Base-by-base conservation (phyloP, 2,888 invertebrate genomes). In the Mechanitis mazaeus region DNA sequence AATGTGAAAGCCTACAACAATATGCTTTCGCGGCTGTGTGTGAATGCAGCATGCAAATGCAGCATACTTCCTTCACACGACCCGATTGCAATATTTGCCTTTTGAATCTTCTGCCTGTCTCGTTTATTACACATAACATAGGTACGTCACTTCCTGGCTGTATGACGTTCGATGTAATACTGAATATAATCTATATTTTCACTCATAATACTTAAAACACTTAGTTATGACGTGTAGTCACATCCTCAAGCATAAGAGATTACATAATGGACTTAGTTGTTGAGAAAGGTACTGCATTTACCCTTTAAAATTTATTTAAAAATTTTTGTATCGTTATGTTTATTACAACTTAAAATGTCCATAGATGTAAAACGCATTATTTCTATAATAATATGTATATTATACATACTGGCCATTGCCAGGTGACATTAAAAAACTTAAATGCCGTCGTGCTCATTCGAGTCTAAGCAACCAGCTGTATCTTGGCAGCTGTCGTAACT, bases 1-100 rank as follows among this genome's bases (percentile, higher is more conserved):
- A 77, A 83, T 80, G 84, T 77, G 84, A 85, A 86, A 85, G 85
- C 76, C 71, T 71, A 68, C 67, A 75, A 79, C 80, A 79, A 78
- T 79, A 75, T 75, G 77, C 83, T 84, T 83, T 83, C 84, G 78
- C 79, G 74, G 63, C 66, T 71, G 66, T 71, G 62, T 71, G 78
- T 74, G 74, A 75, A 81, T 82, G 78, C 76, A 75, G 75, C 20
- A 82, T 78, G 71, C 20, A 20, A 20, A 73, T 74, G 73, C 68
- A 65, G 66, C 67, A 69, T 70, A 65, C 71, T 70, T 71, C 70
- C 71, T 69, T 67, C 61, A 68, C 67, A 68, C 68, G 66, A 67
- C 65, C 63, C 64, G 64, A 68, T 69, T 64, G 64, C 64, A 61
- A 66, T 68, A 62, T 63, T 58, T 60, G 58, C 63, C 64, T 66